Evolutionary conservation across 2,113 vertebrate genomes (phyloP).

Genomic region (Ceuthmochares aereus): DNA sequence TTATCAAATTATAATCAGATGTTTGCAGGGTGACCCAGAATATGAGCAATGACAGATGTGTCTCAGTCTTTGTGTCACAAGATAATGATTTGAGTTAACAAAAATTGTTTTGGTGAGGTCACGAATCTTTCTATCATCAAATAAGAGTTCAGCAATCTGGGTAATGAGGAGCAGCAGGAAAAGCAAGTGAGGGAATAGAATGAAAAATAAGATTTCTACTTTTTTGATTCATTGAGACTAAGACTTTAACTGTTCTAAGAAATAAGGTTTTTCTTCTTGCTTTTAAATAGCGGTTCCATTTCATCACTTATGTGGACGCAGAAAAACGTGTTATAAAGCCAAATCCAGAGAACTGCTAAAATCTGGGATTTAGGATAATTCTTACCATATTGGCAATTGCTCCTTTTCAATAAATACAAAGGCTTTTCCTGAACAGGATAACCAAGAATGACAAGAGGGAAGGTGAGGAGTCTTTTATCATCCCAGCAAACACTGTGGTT

Average conservation of each 20-base stretch:
- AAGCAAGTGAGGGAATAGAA: conserved; percentile 12
- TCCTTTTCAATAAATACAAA: neutral
- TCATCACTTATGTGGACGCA: neutral
- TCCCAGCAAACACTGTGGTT: neutral
- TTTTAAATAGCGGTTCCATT: conserved; percentile 32
- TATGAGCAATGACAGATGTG: conserved; percentile 33
- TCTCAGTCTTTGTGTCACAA: conserved; percentile 21
- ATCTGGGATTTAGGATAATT: conserved; percentile 17
- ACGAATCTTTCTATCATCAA: neutral
- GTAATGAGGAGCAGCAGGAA: conserved; percentile 64
- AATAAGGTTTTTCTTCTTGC: neutral
- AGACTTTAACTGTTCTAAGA: conserved; percentile 33
- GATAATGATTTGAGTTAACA: conserved; percentile 48
- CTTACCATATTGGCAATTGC: neutral
- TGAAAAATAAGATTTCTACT: neutral
- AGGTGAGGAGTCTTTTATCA: neutral
- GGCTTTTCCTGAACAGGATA: neutral
- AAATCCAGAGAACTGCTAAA: conserved; percentile 1
- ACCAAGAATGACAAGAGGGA: neutral
- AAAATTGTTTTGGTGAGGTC: conserved; percentile 11
- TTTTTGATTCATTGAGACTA: conserved; percentile 21
- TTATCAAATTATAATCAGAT: conserved; percentile 64
- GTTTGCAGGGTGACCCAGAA: conserved; percentile 48
- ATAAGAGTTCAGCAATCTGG: conserved; percentile 22
- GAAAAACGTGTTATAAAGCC: neutral